Evolutionary conservation across 2,113 vertebrate genomes (phyloP), one percentile per base, ranked within the genome.

Genomic region (Fregetta grallaria): DNA sequence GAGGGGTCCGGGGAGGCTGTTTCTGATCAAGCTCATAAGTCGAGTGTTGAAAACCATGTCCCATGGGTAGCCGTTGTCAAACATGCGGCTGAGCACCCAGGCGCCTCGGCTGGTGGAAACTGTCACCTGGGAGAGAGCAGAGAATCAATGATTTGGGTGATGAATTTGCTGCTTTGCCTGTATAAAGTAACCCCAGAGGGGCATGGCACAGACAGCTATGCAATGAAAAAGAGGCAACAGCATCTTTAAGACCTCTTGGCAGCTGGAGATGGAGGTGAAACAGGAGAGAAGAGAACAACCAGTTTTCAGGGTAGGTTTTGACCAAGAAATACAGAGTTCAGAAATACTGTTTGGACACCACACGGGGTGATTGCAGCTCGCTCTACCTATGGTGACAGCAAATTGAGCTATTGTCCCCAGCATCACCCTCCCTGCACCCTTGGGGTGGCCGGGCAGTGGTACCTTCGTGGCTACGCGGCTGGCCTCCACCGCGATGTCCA

Each of bases 401-500:
- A 52, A 25, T 30, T 6, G 50, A 79, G 22, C 17, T 58, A 2
- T 3, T 72, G 55, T 25, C 25, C 10, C 29, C 36, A 36, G 14
- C 3, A 26, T 18, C 21, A 55, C 36, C 29, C 3, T 71, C 44
- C 45, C 44, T 1, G 1, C 5, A 4, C 0, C 16, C 34, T 23
- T 5, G 77, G 19, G 11, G 15, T 53, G 47, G 32, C 38, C 50
- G n/a, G 42, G 30, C 30, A 22, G 59, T 40, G 14, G 17, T 96
- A 99, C 99, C 98, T 99, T 99, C 13, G 98, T 45, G 23, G 99
- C 98, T 40, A 96, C 77, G 21, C 96, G 97, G 23, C 99, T 99
- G 72, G 99, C 98, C 94, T 99, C 99, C 87, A 98, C 98, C 0
- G 98, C 98, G 4, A 99, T 98, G 91, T 99, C 99, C 56, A 97